Evolutionary conservation across 2,888 invertebrate genomes (phyloP).

Genomic region (Rhynchonema sp.): DNA sequence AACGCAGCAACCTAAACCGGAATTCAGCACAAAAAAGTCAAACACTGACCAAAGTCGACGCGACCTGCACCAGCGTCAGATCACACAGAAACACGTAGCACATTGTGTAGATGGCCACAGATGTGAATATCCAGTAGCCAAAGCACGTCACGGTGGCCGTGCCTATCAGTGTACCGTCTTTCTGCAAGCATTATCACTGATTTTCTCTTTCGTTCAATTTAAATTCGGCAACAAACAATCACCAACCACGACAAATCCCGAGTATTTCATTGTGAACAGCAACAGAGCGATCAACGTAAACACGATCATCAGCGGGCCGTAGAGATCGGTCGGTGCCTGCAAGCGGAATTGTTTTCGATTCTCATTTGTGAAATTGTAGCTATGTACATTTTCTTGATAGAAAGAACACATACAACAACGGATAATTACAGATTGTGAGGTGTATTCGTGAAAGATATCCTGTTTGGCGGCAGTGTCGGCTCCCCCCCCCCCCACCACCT

Average conservation of each 20-base stretch:
- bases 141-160: conserved; percentile 36
- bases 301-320: conserved; percentile 36
- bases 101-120: conserved; percentile 28
- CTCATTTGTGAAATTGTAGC: too few relatives aligned
- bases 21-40: conserved; percentile 7
- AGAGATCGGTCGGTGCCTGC: conserved; percentile 30
- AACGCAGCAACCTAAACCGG: too few relatives aligned
- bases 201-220: too few relatives aligned
- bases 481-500: neutral
- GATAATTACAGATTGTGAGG: too few relatives aligned
- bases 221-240: neutral
- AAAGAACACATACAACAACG: neutral
- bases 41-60: conserved; percentile 31
- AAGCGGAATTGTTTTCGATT: too few relatives aligned
- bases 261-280: conserved; percentile 35
- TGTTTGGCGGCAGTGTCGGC: neutral
- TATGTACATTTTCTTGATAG: too few relatives aligned
- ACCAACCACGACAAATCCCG: conserved; percentile 29
- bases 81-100: conserved; percentile 28
- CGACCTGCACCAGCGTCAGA: conserved; percentile 29
- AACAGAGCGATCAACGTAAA: conserved; percentile 35
- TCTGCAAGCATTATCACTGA: conserved; percentile 25
- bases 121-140: conserved; percentile 35
- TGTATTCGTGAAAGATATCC: too few relatives aligned
- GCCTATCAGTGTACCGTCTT: conserved; percentile 37